phyloP scores from a whole-genome alignment of 2,113 vertebrate species.

The Ictalurus furcatus region DNA sequence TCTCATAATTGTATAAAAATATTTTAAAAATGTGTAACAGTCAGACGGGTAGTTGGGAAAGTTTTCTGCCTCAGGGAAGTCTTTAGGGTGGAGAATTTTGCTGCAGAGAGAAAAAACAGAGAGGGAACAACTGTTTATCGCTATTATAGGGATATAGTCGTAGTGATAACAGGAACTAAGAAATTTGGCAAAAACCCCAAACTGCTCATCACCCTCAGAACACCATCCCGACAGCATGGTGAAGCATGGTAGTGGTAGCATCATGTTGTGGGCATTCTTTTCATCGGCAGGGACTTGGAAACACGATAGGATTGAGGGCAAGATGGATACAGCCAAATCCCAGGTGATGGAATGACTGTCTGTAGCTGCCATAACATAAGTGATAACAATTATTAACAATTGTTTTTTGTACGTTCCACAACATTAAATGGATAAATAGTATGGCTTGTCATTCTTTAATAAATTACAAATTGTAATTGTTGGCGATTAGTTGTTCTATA shows the following conservation, averaged over 20 bases:
- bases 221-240: background rate
- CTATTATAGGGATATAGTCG: background rate
- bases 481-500: background rate
- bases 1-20: too few relatives aligned
- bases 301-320: background rate
- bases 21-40: background rate
- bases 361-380: background rate
- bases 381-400: too few relatives aligned
- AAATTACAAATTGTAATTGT: background rate
- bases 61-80: background rate
- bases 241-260: background rate
- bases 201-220: background rate
- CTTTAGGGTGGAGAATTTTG: background rate
- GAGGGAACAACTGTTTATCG: background rate
- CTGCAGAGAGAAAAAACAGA: background rate
- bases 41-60: background rate
- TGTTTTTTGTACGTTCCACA: background rate
- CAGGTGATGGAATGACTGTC: background rate
- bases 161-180: background rate
- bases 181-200: too few relatives aligned
- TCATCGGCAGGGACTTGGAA: background rate
- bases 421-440: background rate
- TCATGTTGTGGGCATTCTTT: background rate
- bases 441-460: background rate
- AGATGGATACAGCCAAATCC: background rate